Conservation (phyloP, 1,140 invertebrate species). For the Mylabris phalerata region DNA sequence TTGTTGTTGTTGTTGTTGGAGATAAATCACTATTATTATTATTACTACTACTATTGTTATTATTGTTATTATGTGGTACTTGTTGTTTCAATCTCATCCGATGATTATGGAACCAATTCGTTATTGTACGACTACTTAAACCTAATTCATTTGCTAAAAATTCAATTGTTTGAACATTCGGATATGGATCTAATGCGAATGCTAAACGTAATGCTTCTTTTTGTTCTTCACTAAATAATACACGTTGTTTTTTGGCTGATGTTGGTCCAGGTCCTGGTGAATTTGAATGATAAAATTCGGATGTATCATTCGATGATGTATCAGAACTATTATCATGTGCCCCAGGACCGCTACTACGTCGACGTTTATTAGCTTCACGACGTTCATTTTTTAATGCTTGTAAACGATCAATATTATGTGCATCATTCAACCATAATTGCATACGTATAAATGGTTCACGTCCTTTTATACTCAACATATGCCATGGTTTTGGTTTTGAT, state of each 20-base stretch:
- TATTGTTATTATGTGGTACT: not conserved
- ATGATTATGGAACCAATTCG: constrained; percentile 99
- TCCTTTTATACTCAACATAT: constrained; percentile 97
- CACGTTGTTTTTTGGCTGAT: constrained; percentile 83
- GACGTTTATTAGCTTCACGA: constrained; percentile 80
- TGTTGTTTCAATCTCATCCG: constrained; percentile 94
- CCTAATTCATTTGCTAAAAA: constrained; percentile 86
- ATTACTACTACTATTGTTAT: not conserved
- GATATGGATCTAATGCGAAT: constrained; percentile 93
- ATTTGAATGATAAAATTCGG: constrained; percentile 82
- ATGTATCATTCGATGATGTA: constrained; percentile 80
- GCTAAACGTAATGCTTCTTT: constrained; percentile 92
- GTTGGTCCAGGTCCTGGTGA: constrained; percentile 68
- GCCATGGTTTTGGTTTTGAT: constrained; percentile 98
- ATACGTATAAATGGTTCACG: constrained; percentile 97
- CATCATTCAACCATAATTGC: constrained; percentile 94
- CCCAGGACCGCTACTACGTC: constrained; percentile 70
- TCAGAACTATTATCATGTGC: constrained; percentile 76
- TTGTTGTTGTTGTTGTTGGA: constrained; percentile 51
- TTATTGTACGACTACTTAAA: constrained; percentile 92
- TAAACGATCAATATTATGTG: constrained; percentile 84
- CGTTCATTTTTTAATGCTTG: constrained; percentile 83
- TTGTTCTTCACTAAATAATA: constrained; percentile 96
- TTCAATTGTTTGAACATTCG: constrained; percentile 91
- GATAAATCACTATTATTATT: too few relatives aligned